A percentile compares a stretch with the other conserved stretches of the same genome.
Evolutionary conservation across 2,797 vertebrate species (phyloP).

Genomic region (Lepilemur septentrionalis): DNA sequence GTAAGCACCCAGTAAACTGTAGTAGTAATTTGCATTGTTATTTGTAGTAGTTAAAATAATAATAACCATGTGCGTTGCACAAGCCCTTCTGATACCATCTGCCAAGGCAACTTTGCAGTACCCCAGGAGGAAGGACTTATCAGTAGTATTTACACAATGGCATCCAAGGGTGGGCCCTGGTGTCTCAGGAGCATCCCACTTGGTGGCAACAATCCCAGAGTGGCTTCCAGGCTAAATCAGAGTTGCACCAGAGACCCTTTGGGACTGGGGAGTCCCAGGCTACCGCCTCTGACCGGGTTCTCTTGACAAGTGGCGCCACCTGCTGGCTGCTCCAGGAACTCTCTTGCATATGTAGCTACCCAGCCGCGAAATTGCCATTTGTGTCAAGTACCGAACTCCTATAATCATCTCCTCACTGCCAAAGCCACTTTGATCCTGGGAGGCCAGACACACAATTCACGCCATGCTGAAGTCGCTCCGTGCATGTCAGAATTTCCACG

Average conservation of each 20-base stretch:
- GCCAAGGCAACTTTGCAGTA: background rate
- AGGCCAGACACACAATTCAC: background rate
- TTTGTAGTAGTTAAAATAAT: background rate
- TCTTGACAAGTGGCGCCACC: slow-evolving; percentile 33
- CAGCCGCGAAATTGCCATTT: background rate
- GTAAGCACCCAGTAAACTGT: background rate
- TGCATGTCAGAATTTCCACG: background rate
- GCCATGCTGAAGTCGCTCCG: background rate
- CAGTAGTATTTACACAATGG: background rate
- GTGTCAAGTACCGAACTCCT: background rate
- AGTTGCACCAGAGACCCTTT: background rate
- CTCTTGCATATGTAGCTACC: background rate
- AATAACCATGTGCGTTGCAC: background rate
- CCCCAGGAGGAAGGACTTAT: background rate
- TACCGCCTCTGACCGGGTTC: background rate
- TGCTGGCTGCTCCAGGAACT: slow-evolving; percentile 24
- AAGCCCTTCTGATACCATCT: background rate
- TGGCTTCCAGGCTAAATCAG: background rate
- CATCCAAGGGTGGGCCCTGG: background rate
- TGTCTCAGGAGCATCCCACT: background rate
- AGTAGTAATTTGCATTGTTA: background rate
- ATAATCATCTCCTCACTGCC: background rate
- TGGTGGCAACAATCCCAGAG: background rate
- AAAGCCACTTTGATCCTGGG: background rate
- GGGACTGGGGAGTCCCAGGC: background rate